These are phyloP conservation scores for Pheosia tremula DNA, from an alignment of 2,888 invertebrate genomes.

Conservation along the genomic window DNA sequence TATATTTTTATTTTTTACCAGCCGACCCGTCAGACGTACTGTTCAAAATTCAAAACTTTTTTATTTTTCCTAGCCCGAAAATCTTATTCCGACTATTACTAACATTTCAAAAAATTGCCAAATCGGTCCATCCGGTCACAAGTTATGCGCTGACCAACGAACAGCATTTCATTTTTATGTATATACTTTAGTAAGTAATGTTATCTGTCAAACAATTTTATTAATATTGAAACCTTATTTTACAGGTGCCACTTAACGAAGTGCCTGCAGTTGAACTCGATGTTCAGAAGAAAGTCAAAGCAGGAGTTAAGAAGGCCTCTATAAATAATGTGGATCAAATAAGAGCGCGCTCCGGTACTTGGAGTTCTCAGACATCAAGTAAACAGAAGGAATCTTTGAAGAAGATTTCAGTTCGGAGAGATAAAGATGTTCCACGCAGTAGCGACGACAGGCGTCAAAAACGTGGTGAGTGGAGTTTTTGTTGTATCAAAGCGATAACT, in stretches of 20 bases:
- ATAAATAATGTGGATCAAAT: constrained; percentile 39
- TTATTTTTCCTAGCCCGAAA: no score
- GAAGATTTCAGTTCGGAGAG: constrained; percentile 48
- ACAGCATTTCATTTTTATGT: no score
- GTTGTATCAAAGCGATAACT: constrained; percentile 5
- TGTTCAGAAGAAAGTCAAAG: constrained; percentile 20
- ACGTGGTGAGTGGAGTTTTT: constrained; percentile 59
- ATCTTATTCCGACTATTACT: no score
- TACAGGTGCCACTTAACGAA: constrained; percentile 24
- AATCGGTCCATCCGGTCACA: no score
- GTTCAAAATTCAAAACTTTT: no score
- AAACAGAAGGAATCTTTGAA: constrained; percentile 56
- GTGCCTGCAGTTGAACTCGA: constrained; percentile 25
- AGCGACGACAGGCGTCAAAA: constrained; percentile 71
- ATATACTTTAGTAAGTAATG: no score
- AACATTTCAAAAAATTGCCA: no score
- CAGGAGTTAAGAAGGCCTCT: constrained; percentile 18
- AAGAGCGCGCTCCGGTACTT: constrained; percentile 87
- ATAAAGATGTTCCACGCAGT: constrained; percentile 62
- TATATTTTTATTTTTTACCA: constrained; percentile 21
- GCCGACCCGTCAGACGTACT: no score
- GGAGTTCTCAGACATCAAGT: constrained; percentile 71
- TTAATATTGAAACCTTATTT: background rate
- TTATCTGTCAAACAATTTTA: background rate
- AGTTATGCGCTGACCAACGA: no score